phyloP scores from a whole-genome alignment of 1,140 invertebrate species.

The Hycleus cichorii region DNA sequence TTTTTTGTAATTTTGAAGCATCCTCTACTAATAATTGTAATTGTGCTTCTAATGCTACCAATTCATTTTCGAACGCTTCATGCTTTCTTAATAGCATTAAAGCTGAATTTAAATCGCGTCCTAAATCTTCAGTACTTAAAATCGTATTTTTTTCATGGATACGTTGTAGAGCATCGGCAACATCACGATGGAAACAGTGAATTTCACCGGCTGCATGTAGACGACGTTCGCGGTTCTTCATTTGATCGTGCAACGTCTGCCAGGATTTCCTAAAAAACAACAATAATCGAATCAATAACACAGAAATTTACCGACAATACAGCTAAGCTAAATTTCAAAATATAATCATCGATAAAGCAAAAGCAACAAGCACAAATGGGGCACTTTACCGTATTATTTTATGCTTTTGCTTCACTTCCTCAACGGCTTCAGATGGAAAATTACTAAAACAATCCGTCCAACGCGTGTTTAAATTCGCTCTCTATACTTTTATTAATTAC shows the following conservation, averaged over 20 bases:
- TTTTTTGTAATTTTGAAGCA: slow-evolving; percentile 72
- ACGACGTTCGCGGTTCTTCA: slow-evolving; percentile 77
- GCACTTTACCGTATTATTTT: slow-evolving; percentile 26
- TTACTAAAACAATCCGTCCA: slow-evolving; percentile 38
- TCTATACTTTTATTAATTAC: not conserved
- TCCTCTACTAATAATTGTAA: slow-evolving; percentile 88
- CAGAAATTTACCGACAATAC: no score
- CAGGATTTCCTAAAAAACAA: slow-evolving; percentile 62
- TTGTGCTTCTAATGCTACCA: slow-evolving; percentile 89
- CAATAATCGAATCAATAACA: not conserved
- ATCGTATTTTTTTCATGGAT: slow-evolving; percentile 83
- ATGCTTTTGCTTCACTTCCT: slow-evolving; percentile 32
- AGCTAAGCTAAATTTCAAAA: no score
- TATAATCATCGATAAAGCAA: slow-evolving; percentile 1
- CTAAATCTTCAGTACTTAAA: slow-evolving; percentile 70
- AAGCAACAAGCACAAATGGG: not conserved
- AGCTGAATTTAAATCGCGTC: slow-evolving; percentile 82
- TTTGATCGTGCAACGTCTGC: slow-evolving; percentile 79
- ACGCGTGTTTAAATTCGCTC: slow-evolving; percentile 18
- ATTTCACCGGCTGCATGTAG: slow-evolving; percentile 91
- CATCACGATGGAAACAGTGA: slow-evolving; percentile 93
- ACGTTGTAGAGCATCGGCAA: slow-evolving; percentile 82
- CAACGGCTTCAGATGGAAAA: slow-evolving; percentile 26
- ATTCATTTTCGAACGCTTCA: slow-evolving; percentile 92
- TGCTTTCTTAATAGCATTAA: slow-evolving; percentile 76